Percentiles rank a stretch among this genome's conserved stretches.
Conservation (phyloP, 1,140 invertebrate species). For the Bombus affinis region DNA sequence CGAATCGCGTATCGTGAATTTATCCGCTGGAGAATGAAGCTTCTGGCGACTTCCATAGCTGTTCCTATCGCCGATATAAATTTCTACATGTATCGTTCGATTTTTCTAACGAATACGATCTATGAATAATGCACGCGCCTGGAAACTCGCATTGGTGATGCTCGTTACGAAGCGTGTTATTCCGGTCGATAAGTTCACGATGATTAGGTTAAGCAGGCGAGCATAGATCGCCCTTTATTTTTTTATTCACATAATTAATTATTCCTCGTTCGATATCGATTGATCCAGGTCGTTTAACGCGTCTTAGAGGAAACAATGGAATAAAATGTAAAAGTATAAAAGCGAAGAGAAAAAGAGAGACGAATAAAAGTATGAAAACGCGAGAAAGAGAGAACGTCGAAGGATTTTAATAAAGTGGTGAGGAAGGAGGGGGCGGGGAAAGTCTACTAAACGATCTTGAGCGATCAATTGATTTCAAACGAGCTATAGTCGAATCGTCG, state of each 20-base stretch:
- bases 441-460: not conserved
- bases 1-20: slow-evolving; percentile 21
- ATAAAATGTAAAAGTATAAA: not conserved
- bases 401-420: not conserved
- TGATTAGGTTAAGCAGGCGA: slow-evolving; percentile 29
- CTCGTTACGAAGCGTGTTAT: not conserved
- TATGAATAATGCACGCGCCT: accelerated
- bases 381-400: not conserved
- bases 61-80: slow-evolving; percentile 3
- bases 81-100: not conserved
- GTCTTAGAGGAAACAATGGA: too few species aligned
- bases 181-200: slow-evolving; percentile 36
- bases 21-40: not conserved
- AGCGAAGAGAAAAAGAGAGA: not conserved
- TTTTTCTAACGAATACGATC: too few species aligned
- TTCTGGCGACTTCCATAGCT: not conserved
- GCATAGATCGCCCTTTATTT: slow-evolving; percentile 35
- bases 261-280: slow-evolving; percentile 19
- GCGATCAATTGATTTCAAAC: slow-evolving; percentile 7
- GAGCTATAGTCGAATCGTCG: slow-evolving; percentile 17
- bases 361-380: not conserved
- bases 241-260: slow-evolving; percentile 35
- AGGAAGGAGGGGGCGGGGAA: accelerated
- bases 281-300: not conserved
- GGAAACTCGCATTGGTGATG: not conserved